Evolutionary conservation across 2,113 vertebrate species (phyloP).

Genomic region (Amblyopsis rosae): DNA sequence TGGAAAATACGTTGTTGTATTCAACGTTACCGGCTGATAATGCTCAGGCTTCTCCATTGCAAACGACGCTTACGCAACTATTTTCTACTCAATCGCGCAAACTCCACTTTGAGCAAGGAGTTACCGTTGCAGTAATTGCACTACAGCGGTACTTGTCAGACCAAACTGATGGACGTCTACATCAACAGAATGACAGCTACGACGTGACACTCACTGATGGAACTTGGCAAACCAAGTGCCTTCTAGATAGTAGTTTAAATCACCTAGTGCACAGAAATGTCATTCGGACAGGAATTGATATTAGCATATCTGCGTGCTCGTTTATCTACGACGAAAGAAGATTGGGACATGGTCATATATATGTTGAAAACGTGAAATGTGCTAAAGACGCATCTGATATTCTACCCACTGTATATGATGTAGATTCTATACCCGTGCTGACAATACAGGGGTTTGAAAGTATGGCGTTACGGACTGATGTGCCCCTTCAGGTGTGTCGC

Average conservation of each 20-base stretch:
- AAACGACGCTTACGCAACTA: slow-evolving; percentile 47
- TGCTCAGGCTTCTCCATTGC: slow-evolving; percentile 38
- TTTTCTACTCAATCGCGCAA: slow-evolving; percentile 36
- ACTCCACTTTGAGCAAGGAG: slow-evolving; percentile 1
- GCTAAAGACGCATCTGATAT: slow-evolving; percentile 2
- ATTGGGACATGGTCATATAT: slow-evolving; percentile 73
- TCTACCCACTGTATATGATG: background rate
- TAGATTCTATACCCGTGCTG: slow-evolving; percentile 53
- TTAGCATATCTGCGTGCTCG: slow-evolving; percentile 72
- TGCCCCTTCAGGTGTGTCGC: slow-evolving; percentile 71
- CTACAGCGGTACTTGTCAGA: slow-evolving; percentile 59
- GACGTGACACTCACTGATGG: slow-evolving; percentile 83
- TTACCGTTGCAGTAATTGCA: slow-evolving; percentile 49
- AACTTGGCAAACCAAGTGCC: slow-evolving; percentile 72
- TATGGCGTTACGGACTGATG: slow-evolving; percentile 33
- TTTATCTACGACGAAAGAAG: slow-evolving; percentile 81
- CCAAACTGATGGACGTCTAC: background rate
- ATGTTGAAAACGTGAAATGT: slow-evolving; percentile 72
- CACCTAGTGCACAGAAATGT: slow-evolving; percentile 74
- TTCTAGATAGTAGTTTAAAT: slow-evolving; percentile 71
- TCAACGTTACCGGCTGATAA: slow-evolving; percentile 16
- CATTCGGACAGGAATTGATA: slow-evolving; percentile 74
- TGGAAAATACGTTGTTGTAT: slow-evolving; percentile 42
- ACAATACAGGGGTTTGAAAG: slow-evolving; percentile 35
- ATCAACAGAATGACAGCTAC: slow-evolving; percentile 50